Evolutionary conservation across 2,113 vertebrate genomes (phyloP).

Genomic region (Zosterops japonicus): DNA sequence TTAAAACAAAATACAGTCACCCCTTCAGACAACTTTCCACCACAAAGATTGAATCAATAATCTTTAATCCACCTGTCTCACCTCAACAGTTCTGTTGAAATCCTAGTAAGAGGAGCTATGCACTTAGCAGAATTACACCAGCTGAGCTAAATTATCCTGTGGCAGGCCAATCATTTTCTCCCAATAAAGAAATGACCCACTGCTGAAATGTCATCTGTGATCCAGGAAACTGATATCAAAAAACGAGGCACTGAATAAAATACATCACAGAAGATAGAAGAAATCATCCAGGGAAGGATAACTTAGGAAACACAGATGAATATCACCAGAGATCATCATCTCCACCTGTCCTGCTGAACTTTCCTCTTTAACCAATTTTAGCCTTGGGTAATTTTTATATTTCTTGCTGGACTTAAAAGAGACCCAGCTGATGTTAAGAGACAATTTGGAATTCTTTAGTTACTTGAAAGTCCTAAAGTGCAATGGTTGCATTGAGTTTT

Average conservation of each 20-base stretch:
- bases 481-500: background rate
- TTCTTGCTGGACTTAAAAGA: background rate
- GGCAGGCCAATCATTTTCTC: background rate
- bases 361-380: slow-evolving; percentile 22
- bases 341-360: slow-evolving; percentile 18
- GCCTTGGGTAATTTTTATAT: background rate
- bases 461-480: background rate
- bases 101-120: background rate
- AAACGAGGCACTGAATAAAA: background rate
- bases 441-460: background rate
- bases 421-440: background rate
- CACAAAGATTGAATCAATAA: background rate
- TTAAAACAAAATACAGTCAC: background rate
- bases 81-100: background rate
- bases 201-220: slow-evolving; percentile 3
- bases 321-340: slow-evolving; percentile 26
- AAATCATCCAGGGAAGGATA: background rate
- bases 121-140: background rate
- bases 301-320: background rate
- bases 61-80: background rate
- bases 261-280: background rate
- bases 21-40: background rate
- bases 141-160: background rate
- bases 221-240: background rate
- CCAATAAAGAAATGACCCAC: background rate